These are phyloP conservation scores for Takifugu bimaculatus DNA, from an alignment of 2,113 vertebrate genomes.

Conservation along the genomic window DNA sequence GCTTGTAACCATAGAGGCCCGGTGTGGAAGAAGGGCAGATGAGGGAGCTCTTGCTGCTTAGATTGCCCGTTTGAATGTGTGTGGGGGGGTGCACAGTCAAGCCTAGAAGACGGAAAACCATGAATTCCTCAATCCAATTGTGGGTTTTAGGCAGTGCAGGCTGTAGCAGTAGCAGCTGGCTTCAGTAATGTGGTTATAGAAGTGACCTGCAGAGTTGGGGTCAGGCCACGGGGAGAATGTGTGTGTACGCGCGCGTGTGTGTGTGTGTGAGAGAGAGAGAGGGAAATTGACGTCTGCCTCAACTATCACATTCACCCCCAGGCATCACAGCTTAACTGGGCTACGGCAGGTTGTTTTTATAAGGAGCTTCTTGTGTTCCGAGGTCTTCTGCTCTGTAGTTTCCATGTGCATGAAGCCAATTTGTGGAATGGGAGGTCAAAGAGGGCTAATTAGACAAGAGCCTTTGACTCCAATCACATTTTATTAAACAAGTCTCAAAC, in stretches of 20 bases:
- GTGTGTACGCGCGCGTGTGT: constrained; percentile 24
- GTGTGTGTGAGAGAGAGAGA: constrained; percentile 42
- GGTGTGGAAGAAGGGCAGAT: constrained; percentile 62
- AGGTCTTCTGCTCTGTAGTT: constrained; percentile 30
- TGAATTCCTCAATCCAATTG: constrained; percentile 93
- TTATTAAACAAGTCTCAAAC: constrained; percentile 57
- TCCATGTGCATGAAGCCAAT: constrained; percentile 36
- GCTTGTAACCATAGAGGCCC: constrained; percentile 39
- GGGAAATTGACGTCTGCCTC: constrained; percentile 33
- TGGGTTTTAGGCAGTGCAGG: constrained; percentile 81
- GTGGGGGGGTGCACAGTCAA: constrained; percentile 65
- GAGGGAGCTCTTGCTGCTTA: constrained; percentile 75
- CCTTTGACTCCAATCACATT: constrained; percentile 59
- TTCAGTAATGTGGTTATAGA: constrained; percentile 90
- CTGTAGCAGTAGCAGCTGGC: constrained; percentile 83
- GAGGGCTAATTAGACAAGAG: constrained; percentile 65
- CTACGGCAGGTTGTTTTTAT: constrained; percentile 56
- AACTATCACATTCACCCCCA: constrained; percentile 52
- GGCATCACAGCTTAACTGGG: constrained; percentile 53
- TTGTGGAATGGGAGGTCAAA: constrained; percentile 56
- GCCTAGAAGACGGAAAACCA: constrained; percentile 72
- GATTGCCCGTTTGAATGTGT: constrained; percentile 78
- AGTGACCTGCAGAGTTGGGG: constrained; percentile 77
- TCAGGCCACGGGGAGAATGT: constrained; percentile 80
- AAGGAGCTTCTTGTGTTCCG: constrained; percentile 52